A percentile compares a stretch with the other conserved stretches of the same genome.
phyloP scores from a whole-genome alignment of 2,888 invertebrate genomes.

The Epinotia nisella region DNA sequence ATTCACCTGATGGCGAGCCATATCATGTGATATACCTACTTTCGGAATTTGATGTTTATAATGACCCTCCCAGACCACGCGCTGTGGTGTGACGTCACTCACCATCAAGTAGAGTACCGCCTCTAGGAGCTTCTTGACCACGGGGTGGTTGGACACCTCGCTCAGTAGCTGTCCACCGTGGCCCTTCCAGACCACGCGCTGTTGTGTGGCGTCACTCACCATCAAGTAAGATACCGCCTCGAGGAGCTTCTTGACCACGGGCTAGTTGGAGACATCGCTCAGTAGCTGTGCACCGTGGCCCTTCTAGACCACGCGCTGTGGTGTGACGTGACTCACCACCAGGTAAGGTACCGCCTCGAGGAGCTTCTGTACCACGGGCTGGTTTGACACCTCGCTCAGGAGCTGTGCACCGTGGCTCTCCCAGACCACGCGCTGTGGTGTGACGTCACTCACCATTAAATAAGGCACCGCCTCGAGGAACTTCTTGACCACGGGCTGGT shows the following conservation, averaged over 20 bases:
- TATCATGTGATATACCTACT: too few species aligned
- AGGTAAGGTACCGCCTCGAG: slow-evolving; percentile 1
- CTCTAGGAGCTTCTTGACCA: background rate
- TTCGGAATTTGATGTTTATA: too few species aligned
- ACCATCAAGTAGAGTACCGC: background rate
- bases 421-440: background rate
- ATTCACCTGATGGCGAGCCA: too few species aligned
- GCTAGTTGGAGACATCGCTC: slow-evolving; percentile 93
- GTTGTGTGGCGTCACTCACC: slow-evolving; percentile 79
- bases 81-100: too few species aligned
- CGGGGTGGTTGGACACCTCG: too few species aligned
- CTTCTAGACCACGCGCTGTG: background rate
- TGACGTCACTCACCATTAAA: slow-evolving; percentile 88
- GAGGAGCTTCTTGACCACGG: slow-evolving; percentile 92
- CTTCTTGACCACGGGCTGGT: slow-evolving; percentile 91
- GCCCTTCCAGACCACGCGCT: too few species aligned
- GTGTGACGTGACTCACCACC: background rate
- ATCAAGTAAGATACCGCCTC: slow-evolving; percentile 97
- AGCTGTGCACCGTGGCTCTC: background rate
- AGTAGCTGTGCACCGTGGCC: slow-evolving; percentile 85
- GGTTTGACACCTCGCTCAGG: background rate
- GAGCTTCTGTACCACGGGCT: background rate
- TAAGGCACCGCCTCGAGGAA: slow-evolving; percentile 97
- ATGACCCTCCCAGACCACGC: too few species aligned
- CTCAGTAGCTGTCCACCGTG: too few species aligned